Conservation (phyloP, 2,113 vertebrate genomes). For the Edolisoma coerulescens region DNA sequence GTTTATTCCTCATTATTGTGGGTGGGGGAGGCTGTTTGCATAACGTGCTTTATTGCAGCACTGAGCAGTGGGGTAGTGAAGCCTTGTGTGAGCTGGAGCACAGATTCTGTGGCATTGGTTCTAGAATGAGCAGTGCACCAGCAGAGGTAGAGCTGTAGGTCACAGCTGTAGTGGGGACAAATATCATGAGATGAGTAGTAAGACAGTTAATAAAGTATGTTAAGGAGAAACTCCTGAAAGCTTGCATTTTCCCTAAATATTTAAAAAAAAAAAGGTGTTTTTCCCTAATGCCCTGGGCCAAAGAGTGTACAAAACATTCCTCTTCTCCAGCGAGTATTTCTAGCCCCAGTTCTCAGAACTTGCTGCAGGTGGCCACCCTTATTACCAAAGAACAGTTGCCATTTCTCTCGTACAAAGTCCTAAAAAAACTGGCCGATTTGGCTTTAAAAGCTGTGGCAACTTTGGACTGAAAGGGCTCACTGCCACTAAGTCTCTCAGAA, state of each 20-base stretch:
- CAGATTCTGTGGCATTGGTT: not conserved
- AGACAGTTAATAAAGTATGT: not conserved
- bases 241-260: not conserved
- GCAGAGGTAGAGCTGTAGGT: not conserved
- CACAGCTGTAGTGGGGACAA: not conserved
- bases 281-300: not conserved
- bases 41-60: accelerated
- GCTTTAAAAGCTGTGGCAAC: not conserved
- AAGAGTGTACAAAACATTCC: not conserved
- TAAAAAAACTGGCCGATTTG: not conserved
- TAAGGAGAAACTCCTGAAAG: not conserved
- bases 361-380: not conserved
- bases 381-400: not conserved
- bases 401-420: not conserved
- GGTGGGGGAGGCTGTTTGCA: not conserved
- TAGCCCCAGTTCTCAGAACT: not conserved
- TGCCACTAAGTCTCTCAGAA: not conserved
- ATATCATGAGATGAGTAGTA: not conserved
- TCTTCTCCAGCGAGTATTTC: not conserved
- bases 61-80: not conserved
- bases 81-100: not conserved
- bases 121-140: not conserved
- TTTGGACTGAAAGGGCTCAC: not conserved
- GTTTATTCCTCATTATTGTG: not conserved
- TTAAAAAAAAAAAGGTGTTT: not conserved